Evolutionary conservation across 2,888 invertebrate species (phyloP), one percentile per base, ranked within the genome.

Genomic region (Strigamia crassipes): DNA sequence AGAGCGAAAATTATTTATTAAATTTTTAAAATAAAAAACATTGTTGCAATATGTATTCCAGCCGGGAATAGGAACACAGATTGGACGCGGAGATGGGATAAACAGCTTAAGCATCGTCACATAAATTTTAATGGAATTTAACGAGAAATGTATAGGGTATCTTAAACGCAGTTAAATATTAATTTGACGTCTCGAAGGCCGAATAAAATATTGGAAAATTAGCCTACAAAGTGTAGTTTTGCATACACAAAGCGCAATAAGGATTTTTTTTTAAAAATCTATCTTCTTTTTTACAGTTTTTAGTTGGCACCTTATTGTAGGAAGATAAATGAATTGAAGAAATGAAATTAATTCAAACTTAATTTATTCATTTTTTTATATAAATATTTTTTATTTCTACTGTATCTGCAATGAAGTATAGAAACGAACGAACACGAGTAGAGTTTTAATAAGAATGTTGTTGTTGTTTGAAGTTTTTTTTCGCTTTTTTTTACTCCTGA

Each of bases 151-250:
- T 9, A 18, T 56, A 38, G 38, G n/a, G 15, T n/a, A 46, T n/a
- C 15, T 46, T 18, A 18, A 56, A 15, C 2, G 18, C 21, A 56
- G n/a, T 56, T 56, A 56, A 56, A 56, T 56, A 56, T 56, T 56
- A 56, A 56, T 18, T 38, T 56, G 56, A 56, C n/a, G n/a, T 18
- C n/a, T 18, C 56, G n/a, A 56, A 56, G 56, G 56, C 0, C 56
- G 56, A 56, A 56, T 56, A 56, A 56, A 56, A 56, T 56, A 56
- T 56, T 56, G 56, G 56, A 18, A 56, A 56, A 18, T 56, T 18
- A 56, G 56, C 18, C 56, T 56, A 56, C 18, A 4, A 56, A 18
- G 21, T 56, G 56, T 56, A n/a, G 56, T 18, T 56, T 9, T 18
- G 18, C 18, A 56, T 56, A n/a, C 9, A 9, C 8, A 56, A 56